These are phyloP conservation scores for Amphiprion clarkii DNA, from an alignment of 2,797 vertebrate species.

Conservation along the genomic window DNA sequence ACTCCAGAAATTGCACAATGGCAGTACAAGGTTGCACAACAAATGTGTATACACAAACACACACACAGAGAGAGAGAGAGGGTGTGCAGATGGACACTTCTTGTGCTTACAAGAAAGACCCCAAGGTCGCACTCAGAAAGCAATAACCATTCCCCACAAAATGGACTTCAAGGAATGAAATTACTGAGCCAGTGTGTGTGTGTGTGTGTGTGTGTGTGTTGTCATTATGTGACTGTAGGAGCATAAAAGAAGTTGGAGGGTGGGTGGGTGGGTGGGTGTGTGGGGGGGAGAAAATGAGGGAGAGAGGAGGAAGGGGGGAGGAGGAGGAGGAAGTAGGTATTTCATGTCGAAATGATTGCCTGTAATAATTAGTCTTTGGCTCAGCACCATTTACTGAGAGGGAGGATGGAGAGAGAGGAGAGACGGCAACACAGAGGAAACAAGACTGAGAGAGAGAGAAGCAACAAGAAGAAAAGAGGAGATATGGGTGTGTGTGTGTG, in stretches of 20 bases:
- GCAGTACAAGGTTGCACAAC: constrained; percentile 23
- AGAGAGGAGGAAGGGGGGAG: constrained; percentile 43
- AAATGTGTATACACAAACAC: constrained; percentile 1
- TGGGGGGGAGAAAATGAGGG: constrained; percentile 35
- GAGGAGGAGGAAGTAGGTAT: constrained; percentile 70
- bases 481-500: constrained; percentile 17
- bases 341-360: constrained; percentile 81
- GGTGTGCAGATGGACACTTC: constrained; percentile 23
- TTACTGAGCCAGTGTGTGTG: constrained; percentile 36
- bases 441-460: constrained; percentile 40
- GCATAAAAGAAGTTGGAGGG: constrained; percentile 62
- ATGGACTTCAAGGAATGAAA: constrained; percentile 72
- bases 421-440: constrained; percentile 44
- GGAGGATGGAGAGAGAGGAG: constrained; percentile 38
- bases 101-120: constrained; percentile 66
- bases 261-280: background rate
- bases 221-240: constrained; percentile 62
- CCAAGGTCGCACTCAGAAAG: constrained; percentile 69
- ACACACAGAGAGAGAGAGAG: constrained; percentile 8
- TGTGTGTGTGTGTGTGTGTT: constrained; percentile 27
- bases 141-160: constrained; percentile 69
- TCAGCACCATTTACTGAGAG: constrained; percentile 70
- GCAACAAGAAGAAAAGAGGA: constrained; percentile 24
- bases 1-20: constrained; percentile 27
- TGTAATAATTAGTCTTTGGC: constrained; percentile 83